Conservation (phyloP, 2,888 invertebrate genomes). For the Eulithis testata region DNA sequence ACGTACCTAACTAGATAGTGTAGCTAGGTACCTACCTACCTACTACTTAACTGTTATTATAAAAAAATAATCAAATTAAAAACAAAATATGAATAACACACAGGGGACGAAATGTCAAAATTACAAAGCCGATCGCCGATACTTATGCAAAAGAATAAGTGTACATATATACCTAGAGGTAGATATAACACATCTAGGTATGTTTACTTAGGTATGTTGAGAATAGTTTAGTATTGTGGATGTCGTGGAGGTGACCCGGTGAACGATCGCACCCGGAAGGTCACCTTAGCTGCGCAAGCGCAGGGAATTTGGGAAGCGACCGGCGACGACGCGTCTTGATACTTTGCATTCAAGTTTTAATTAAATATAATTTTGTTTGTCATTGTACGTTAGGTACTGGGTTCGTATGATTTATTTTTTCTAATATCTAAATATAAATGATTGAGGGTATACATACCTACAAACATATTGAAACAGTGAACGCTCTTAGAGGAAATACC, state of each 20-base stretch:
- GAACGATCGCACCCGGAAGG: slow-evolving; percentile 71
- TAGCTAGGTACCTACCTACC: no score
- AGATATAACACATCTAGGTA: not conserved
- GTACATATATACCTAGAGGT: slow-evolving; percentile 38
- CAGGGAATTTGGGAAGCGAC: slow-evolving; percentile 60
- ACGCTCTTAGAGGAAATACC: no score
- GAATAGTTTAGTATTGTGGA: slow-evolving; percentile 43
- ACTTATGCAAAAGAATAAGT: slow-evolving; percentile 34
- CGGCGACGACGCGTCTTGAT: slow-evolving; percentile 45
- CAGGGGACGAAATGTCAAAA: slow-evolving; percentile 33
- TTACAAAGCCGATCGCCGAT: slow-evolving; percentile 28
- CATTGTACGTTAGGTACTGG: not conserved
- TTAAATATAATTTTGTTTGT: slow-evolving; percentile 21
- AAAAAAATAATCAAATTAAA: slow-evolving; percentile 22
- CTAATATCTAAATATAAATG: no score
- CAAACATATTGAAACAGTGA: no score
- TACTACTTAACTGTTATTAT: no score
- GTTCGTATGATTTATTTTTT: no score
- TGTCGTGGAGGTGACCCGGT: slow-evolving; percentile 64
- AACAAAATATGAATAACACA: slow-evolving; percentile 29
- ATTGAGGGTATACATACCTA: no score
- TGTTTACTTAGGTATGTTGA: slow-evolving; percentile 9
- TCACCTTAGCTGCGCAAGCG: slow-evolving; percentile 64
- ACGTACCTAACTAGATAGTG: no score
- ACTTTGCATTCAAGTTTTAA: slow-evolving; percentile 34